Evolutionary conservation across 1,140 invertebrate genomes (phyloP).

Genomic region (Limonius californicus): DNA sequence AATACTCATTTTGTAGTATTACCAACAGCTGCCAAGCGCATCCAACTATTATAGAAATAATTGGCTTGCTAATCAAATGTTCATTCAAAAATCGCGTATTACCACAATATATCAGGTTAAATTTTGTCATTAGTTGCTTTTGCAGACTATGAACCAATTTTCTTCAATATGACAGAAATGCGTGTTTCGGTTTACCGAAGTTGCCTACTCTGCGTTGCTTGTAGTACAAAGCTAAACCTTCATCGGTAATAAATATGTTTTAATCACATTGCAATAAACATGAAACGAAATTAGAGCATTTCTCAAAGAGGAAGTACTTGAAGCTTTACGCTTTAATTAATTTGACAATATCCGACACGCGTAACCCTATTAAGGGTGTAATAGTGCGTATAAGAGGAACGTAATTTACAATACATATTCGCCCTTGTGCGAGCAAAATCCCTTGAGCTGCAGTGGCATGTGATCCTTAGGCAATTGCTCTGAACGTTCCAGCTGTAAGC

Average conservation of each 20-base stretch:
- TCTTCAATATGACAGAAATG: too few species aligned
- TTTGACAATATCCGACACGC: slow-evolving; percentile 13
- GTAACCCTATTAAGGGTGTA: slow-evolving; percentile 11
- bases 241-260: background rate
- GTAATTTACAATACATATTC: slow-evolving; percentile 15
- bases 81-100: too few species aligned
- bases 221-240: too few species aligned
- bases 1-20: too few species aligned
- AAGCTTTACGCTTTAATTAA: slow-evolving; percentile 13
- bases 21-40: too few species aligned
- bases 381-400: slow-evolving; percentile 13
- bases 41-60: too few species aligned
- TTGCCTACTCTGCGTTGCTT: too few species aligned
- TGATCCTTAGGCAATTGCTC: slow-evolving; percentile 13
- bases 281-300: slow-evolving; percentile 3
- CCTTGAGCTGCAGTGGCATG: slow-evolving; percentile 14
- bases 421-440: slow-evolving; percentile 13
- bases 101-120: too few species aligned
- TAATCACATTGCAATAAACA: background rate
- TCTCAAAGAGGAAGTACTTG: slow-evolving; percentile 1
- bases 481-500: slow-evolving; percentile 12
- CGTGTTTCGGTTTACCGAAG: too few species aligned
- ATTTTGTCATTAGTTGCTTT: too few species aligned
- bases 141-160: too few species aligned
- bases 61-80: too few species aligned